Percentiles rank a stretch among this genome's conserved stretches.
phyloP scores from a whole-genome alignment of 2,888 invertebrate species.

The Tyria jacobaeae region DNA sequence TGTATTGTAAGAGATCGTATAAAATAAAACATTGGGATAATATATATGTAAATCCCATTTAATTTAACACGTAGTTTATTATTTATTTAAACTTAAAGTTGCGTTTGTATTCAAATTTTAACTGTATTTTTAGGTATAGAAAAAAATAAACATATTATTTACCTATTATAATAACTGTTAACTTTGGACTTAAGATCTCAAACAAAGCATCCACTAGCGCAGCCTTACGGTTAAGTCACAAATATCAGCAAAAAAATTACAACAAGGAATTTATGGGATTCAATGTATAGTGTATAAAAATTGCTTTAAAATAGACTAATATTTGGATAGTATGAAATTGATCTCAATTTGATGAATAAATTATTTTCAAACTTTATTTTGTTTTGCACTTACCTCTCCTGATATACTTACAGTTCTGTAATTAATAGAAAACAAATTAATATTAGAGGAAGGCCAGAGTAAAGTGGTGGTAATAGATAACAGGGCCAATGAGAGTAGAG shows the following conservation, averaged over 20 bases:
- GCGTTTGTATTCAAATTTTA: background rate
- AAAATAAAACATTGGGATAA: too few species aligned
- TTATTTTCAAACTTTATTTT: constrained; percentile 43
- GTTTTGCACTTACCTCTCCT: background rate
- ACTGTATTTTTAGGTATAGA: background rate
- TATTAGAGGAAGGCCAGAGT: too few species aligned
- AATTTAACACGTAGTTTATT: background rate
- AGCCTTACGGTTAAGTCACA: background rate
- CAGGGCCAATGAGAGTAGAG: too few species aligned
- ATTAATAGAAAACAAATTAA: too few species aligned
- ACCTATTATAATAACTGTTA: too few species aligned
- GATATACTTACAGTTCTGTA: background rate
- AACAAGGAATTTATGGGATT: constrained; percentile 29
- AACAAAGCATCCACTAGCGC: background rate
- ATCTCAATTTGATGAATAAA: constrained; percentile 52
- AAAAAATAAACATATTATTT: too few species aligned
- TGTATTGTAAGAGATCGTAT: background rate
- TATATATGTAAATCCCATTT: too few species aligned
- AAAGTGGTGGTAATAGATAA: too few species aligned
- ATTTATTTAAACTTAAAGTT: background rate
- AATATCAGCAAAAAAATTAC: background rate
- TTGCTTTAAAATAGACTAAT: constrained; percentile 33
- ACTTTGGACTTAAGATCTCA: background rate
- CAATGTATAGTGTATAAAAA: constrained; percentile 50
- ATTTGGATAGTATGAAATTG: constrained; percentile 45